Percentiles rank a stretch among this genome's conserved stretches.
phyloP scores from a whole-genome alignment of 1,140 invertebrate genomes.

The Nixonia krombeini region DNA sequence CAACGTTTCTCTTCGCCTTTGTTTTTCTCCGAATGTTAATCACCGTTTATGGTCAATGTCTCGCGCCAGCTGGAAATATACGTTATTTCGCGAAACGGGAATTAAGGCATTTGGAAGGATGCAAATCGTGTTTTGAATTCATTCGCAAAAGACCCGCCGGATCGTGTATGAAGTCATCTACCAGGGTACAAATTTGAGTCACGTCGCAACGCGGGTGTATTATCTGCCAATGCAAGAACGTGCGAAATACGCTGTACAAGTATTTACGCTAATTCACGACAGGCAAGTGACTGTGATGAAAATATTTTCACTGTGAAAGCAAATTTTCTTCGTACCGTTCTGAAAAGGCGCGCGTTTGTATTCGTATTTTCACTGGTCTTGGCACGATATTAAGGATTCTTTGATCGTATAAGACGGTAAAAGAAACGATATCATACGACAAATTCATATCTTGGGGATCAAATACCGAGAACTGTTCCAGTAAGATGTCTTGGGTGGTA shows the following conservation, averaged over 20 bases:
- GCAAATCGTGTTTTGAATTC: conserved; percentile 37
- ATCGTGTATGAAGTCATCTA: conserved; percentile 5
- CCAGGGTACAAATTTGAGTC: conserved; percentile 21
- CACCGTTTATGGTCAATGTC: no score
- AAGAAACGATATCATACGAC: conserved; percentile 37
- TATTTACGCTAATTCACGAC: conserved; percentile 28
- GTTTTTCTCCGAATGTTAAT: no score
- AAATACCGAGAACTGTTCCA: neutral
- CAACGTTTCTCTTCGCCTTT: no score
- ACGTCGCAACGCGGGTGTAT: conserved; percentile 12
- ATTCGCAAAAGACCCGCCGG: conserved; percentile 5
- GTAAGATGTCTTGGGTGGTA: conserved; percentile 23
- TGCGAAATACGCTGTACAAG: conserved; percentile 25
- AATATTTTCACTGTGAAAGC: conserved; percentile 39
- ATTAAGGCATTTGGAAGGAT: no score
- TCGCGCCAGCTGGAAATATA: no score
- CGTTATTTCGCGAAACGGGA: no score
- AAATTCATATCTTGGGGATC: conserved; percentile 26
- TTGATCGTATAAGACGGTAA: conserved; percentile 36
- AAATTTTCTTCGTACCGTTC: conserved; percentile 33
- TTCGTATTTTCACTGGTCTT: conserved; percentile 18
- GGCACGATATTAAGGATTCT: conserved; percentile 37
- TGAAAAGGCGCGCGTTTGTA: conserved; percentile 37
- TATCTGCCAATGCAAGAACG: conserved; percentile 18
- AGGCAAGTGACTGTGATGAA: conserved; percentile 36